Percentiles rank a stretch among this genome's conserved stretches.
phyloP scores from a whole-genome alignment of 2,888 invertebrate species.

The Campoplex nolae region DNA sequence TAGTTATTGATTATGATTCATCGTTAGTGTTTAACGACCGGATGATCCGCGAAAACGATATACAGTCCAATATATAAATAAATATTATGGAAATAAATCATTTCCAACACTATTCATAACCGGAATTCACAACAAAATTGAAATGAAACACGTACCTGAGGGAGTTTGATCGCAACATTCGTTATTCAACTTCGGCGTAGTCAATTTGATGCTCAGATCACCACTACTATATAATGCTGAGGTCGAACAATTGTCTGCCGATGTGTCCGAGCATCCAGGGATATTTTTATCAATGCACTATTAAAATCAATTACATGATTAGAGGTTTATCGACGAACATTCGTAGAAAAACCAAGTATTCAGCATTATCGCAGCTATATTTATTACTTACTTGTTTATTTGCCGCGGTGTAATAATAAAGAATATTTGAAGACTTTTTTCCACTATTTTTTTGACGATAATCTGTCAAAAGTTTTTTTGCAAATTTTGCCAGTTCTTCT shows the following conservation, averaged over 20 bases:
- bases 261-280: background rate
- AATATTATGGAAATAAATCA: too few species aligned
- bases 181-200: background rate
- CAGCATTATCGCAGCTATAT: background rate
- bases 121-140: background rate
- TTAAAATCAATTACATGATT: background rate
- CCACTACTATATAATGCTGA: background rate
- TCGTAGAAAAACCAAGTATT: constrained; percentile 10
- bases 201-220: background rate
- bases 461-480: constrained; percentile 20
- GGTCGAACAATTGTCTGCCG: background rate
- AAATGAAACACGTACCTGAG: background rate
- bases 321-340: background rate
- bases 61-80: too few species aligned
- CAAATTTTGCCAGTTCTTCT: constrained; percentile 18
- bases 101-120: background rate
- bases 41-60: too few species aligned
- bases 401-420: constrained; percentile 11
- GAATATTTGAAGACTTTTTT: constrained; percentile 11
- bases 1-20: too few species aligned
- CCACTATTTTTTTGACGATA: constrained; percentile 20
- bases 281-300: background rate
- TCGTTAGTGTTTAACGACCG: too few species aligned
- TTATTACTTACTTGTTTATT: constrained; percentile 17
- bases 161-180: background rate